These are phyloP conservation scores for Acleris literana DNA, from an alignment of 2,888 invertebrate species.

Conservation along the genomic window DNA sequence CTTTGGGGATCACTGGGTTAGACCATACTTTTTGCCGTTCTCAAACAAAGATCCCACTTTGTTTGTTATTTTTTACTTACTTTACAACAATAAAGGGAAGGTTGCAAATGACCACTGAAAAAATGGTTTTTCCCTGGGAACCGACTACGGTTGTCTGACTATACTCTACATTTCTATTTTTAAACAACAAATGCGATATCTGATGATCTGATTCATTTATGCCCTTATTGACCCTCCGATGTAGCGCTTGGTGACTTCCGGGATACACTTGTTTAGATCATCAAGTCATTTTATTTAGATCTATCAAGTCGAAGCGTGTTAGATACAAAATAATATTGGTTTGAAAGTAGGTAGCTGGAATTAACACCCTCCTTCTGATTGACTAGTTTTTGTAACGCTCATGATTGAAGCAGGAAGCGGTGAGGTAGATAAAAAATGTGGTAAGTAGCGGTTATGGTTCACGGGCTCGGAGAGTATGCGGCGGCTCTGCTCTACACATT, in stretches of 20 bases:
- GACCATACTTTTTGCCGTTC: background rate
- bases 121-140: no score
- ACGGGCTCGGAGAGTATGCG: constrained; percentile 45
- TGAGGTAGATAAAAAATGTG: constrained; percentile 47
- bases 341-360: constrained; percentile 5
- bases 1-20: no score
- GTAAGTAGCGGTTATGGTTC: constrained; percentile 45
- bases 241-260: constrained; percentile 22
- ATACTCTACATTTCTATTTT: no score
- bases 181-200: no score
- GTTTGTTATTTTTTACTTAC: no score
- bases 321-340: background rate
- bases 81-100: background rate
- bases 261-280: constrained; percentile 38
- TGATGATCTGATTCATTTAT: no score
- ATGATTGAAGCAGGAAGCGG: constrained; percentile 56
- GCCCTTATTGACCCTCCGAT: no score
- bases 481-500: constrained; percentile 15
- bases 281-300: constrained; percentile 36
- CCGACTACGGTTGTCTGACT: no score
- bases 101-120: no score
- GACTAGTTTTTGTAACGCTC: constrained; percentile 23
- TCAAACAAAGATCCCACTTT: background rate
- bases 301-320: constrained; percentile 18
- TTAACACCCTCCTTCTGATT: constrained; percentile 19